A percentile compares a stretch with the other conserved stretches of the same genome.
Conservation (phyloP, 2,888 invertebrate species). For the Megastigmus dorsalis region DNA sequence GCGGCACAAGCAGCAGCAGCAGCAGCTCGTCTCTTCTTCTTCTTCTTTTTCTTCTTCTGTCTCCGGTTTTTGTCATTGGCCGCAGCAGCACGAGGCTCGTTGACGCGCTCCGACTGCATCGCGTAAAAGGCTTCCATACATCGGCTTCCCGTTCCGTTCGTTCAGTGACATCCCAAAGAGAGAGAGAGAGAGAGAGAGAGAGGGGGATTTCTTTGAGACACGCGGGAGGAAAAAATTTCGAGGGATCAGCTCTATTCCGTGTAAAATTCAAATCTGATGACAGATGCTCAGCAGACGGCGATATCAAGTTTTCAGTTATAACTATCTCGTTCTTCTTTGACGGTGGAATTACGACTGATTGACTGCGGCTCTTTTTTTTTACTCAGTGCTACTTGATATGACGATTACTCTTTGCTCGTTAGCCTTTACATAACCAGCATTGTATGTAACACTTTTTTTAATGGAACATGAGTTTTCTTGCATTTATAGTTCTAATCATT, state of each 20-base stretch:
- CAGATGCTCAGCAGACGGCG: constrained; percentile 32
- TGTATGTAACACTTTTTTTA: too few relatives aligned
- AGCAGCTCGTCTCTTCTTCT: too few relatives aligned
- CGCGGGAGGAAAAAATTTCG: neutral
- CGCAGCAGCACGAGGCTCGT: neutral
- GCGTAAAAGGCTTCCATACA: constrained; percentile 31
- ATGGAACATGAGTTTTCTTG: too few relatives aligned
- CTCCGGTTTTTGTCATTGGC: constrained; percentile 48
- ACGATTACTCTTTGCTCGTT: too few relatives aligned
- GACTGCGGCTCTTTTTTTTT: neutral
- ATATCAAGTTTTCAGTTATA: too few relatives aligned
- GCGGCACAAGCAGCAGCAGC: too few relatives aligned
- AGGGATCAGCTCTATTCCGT: neutral
- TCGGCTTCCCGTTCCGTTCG: neutral
- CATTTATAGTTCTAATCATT: too few relatives aligned
- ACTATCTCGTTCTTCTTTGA: too few relatives aligned
- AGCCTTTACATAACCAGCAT: too few relatives aligned
- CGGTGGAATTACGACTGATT: too few relatives aligned
- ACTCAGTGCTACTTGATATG: neutral
- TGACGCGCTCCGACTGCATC: constrained; percentile 27
- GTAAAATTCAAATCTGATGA: neutral
- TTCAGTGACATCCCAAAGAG: constrained; percentile 15
- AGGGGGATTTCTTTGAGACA: neutral
- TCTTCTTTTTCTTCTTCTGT: too few relatives aligned
- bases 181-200: neutral